Evolutionary conservation across 2,797 vertebrate genomes (phyloP).

Genomic region (Tadarida brasiliensis): DNA sequence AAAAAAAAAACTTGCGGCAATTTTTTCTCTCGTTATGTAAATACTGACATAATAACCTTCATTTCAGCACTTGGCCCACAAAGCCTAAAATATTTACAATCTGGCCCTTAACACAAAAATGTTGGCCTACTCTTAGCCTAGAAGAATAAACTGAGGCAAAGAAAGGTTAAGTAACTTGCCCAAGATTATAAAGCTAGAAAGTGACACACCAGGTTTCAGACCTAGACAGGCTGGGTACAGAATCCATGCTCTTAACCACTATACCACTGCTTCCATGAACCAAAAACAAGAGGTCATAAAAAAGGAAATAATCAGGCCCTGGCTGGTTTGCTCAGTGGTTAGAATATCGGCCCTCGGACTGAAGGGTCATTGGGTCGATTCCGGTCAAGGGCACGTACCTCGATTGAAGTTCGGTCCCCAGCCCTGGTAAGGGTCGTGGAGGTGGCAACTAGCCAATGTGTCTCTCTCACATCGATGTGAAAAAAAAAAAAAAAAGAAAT

Average conservation of each 20-base stretch:
- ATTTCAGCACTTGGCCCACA: background rate
- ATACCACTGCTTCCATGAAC: background rate
- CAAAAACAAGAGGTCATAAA: background rate
- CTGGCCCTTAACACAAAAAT: background rate
- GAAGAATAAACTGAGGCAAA: conserved; percentile 15
- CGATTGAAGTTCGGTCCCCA: too few relatives aligned
- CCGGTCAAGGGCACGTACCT: too few relatives aligned
- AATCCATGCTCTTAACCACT: background rate
- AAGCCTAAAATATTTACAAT: background rate
- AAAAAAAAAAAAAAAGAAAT: too few relatives aligned
- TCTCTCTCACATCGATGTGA: too few relatives aligned
- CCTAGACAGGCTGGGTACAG: background rate
- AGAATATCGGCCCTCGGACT: too few relatives aligned
- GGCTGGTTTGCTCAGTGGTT: too few relatives aligned
- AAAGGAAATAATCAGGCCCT: background rate
- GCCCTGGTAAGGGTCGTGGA: too few relatives aligned
- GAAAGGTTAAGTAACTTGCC: background rate
- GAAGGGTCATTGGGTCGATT: too few relatives aligned
- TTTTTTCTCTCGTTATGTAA: background rate
- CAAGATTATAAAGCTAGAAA: background rate
- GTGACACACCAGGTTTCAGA: background rate
- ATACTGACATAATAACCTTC: background rate
- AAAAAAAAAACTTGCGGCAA: background rate
- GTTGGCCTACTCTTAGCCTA: background rate
- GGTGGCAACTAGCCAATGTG: too few relatives aligned